A percentile compares a stretch with the other conserved stretches of the same genome.
phyloP scores from a whole-genome alignment of 2,888 invertebrate genomes.

The Phortica magna region DNA sequence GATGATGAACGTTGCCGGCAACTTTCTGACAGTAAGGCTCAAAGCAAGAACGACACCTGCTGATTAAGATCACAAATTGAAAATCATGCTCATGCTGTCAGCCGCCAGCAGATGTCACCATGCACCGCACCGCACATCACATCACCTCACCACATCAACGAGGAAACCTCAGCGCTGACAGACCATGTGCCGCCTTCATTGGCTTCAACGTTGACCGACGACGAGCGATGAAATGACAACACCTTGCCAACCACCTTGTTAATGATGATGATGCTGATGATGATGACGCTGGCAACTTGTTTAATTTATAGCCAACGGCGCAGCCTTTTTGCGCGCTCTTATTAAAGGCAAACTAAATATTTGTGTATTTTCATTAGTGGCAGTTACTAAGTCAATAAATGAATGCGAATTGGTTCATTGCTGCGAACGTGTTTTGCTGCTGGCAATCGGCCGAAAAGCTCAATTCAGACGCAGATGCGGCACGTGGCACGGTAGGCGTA shows the following conservation, averaged over 20 bases:
- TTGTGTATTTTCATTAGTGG: slow-evolving; percentile 66
- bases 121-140: not conserved
- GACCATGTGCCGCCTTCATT: not conserved
- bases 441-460: not conserved
- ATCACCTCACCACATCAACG: not conserved
- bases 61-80: slow-evolving; percentile 75
- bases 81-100: slow-evolving; percentile 61
- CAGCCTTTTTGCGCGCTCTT: slow-evolving; percentile 5
- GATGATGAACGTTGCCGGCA: slow-evolving; percentile 28
- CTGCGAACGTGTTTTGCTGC: not conserved
- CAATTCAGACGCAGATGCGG: not conserved
- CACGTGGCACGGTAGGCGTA: too few relatives aligned
- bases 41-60: slow-evolving; percentile 67
- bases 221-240: slow-evolving; percentile 31
- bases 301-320: not conserved
- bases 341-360: slow-evolving; percentile 50
- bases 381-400: slow-evolving; percentile 41
- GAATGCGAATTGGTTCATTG: not conserved
- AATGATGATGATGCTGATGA: not conserved
- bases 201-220: not conserved
- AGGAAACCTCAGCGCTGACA: not conserved
- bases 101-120: slow-evolving; percentile 12
- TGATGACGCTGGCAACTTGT: slow-evolving; percentile 2
- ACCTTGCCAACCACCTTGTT: not conserved
- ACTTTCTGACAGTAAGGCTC: not conserved